These are phyloP conservation scores for Drosophila fulvimacula DNA, from an alignment of 2,888 invertebrate genomes.

Conservation along the genomic window DNA sequence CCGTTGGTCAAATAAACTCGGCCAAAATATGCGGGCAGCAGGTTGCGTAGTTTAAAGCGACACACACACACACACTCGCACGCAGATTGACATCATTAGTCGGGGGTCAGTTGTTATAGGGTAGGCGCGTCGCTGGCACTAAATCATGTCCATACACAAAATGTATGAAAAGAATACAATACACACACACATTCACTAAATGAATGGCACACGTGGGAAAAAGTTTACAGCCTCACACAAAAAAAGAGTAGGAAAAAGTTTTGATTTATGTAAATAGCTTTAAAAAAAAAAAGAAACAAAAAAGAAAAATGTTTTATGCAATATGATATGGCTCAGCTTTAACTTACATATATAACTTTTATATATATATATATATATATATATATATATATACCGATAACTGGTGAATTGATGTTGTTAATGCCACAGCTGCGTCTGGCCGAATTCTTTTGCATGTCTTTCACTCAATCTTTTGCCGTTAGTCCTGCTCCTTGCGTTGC, in stretches of 20 bases:
- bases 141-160: slow-evolving; percentile 48
- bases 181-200: slow-evolving; percentile 36
- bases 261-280: slow-evolving; percentile 68
- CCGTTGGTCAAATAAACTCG: slow-evolving; percentile 53
- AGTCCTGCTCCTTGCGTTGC: slow-evolving; percentile 23
- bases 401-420: slow-evolving; percentile 13
- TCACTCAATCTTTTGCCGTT: slow-evolving; percentile 3
- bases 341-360: neutral
- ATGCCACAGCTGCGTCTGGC: slow-evolving; percentile 5
- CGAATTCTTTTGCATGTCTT: slow-evolving; percentile 1
- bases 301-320: slow-evolving; percentile 1
- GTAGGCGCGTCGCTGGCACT: slow-evolving; percentile 35
- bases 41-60: slow-evolving; percentile 62
- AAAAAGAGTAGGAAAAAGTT: slow-evolving; percentile 45
- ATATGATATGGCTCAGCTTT: slow-evolving; percentile 15
- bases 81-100: slow-evolving; percentile 75
- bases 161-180: slow-evolving; percentile 30
- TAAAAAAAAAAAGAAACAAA: slow-evolving; percentile 13
- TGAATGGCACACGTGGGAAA: slow-evolving; percentile 72
- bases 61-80: slow-evolving; percentile 8
- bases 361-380: neutral
- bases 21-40: slow-evolving; percentile 53
- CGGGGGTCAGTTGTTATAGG: slow-evolving; percentile 36
- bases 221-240: slow-evolving; percentile 17
- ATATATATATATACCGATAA: slow-evolving; percentile 11